Evolutionary conservation across 1,140 invertebrate species (phyloP).

Genomic region (Eriosoma lanigerum): DNA sequence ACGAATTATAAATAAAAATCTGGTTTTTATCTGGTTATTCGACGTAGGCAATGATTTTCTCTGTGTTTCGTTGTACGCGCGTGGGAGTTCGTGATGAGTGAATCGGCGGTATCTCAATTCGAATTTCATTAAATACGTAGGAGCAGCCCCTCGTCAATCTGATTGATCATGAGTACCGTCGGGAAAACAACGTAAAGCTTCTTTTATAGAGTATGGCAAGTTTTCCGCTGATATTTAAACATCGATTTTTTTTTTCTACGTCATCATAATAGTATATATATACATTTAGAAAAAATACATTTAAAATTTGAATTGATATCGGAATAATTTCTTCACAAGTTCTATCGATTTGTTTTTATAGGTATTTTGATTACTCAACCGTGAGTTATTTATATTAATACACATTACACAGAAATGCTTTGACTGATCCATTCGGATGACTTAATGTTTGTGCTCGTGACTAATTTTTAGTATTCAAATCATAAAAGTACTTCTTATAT

Average conservation of each 20-base stretch:
- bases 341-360: too few relatives aligned
- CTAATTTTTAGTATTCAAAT: not conserved
- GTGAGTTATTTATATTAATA: too few relatives aligned
- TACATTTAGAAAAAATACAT: too few relatives aligned
- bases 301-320: too few relatives aligned
- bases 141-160: not conserved
- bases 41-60: not conserved
- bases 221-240: slow-evolving; percentile 9
- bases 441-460: not conserved
- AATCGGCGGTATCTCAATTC: slow-evolving; percentile 18
- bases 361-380: too few relatives aligned
- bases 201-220: not conserved
- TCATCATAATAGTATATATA: too few relatives aligned
- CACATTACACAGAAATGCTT: too few relatives aligned
- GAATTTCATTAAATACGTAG: slow-evolving; percentile 31
- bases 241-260: not conserved
- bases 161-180: slow-evolving; percentile 30
- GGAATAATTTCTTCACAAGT: too few relatives aligned
- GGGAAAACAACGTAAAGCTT: slow-evolving; percentile 2
- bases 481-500: not conserved
- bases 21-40: not conserved
- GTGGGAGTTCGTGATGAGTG: not conserved
- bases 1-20: not conserved
- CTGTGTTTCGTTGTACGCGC: not conserved
- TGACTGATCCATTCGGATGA: not conserved